phyloP scores from a whole-genome alignment of 2,797 vertebrate species.

The Gadopsis bispinosus region DNA sequence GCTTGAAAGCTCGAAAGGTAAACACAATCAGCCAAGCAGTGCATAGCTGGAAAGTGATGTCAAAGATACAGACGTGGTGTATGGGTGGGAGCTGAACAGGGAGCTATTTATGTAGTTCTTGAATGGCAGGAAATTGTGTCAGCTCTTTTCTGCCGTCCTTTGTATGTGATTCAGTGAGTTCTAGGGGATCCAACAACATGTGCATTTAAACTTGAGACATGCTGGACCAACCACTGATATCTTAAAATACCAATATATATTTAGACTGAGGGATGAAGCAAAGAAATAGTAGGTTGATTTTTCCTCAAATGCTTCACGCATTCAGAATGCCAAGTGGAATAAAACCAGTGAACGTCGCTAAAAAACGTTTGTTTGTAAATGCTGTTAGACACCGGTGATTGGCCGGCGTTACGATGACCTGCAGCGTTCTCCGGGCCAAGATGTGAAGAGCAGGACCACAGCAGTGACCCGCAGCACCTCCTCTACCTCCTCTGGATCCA shows the following conservation, averaged over 20 bases:
- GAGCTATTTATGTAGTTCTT: constrained; percentile 83
- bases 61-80: constrained; percentile 56
- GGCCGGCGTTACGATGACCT: constrained; percentile 94
- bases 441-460: constrained; percentile 90
- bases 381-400: constrained; percentile 92
- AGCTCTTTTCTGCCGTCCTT: constrained; percentile 73
- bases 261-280: constrained; percentile 41
- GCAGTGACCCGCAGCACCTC: constrained; percentile 94
- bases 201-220: constrained; percentile 58
- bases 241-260: constrained; percentile 51
- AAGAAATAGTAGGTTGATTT: constrained; percentile 12
- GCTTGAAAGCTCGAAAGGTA: constrained; percentile 68
- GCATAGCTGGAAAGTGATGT: constrained; percentile 62
- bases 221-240: constrained; percentile 46
- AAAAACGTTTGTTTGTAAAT: constrained; percentile 22
- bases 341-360: constrained; percentile 3
- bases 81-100: constrained; percentile 84
- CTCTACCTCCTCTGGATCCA: constrained; percentile 97
- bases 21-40: constrained; percentile 67
- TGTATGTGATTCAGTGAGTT: constrained; percentile 71
- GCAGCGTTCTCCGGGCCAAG: constrained; percentile 89
- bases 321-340: constrained; percentile 3
- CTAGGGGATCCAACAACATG: constrained; percentile 40
- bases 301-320: constrained; percentile 10
- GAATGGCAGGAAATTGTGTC: constrained; percentile 90